Percentiles rank a stretch among this genome's conserved stretches.
Conservation (phyloP, 2,113 vertebrate genomes). For the Dissostichus mawsoni region DNA sequence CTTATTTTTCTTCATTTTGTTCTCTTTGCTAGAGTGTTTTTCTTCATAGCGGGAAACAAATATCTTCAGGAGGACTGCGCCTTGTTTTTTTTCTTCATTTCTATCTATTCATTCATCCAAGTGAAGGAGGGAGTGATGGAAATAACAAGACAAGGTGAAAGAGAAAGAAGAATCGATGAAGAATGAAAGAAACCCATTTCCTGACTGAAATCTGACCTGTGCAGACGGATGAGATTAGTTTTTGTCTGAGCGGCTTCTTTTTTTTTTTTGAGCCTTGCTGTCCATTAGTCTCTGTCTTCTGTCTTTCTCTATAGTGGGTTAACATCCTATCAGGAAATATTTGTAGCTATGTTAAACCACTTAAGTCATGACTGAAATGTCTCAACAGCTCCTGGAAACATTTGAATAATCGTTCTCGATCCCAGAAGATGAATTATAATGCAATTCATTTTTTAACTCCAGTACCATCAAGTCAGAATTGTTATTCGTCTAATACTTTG, state of each 20-base stretch:
- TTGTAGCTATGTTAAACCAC: not conserved
- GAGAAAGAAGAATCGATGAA: constrained; percentile 61
- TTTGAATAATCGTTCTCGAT: not conserved
- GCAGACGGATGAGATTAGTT: constrained; percentile 70
- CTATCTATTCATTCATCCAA: constrained; percentile 37
- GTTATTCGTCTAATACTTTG: too few species aligned
- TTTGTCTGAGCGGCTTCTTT: constrained; percentile 36
- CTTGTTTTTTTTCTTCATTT: constrained; percentile 19
- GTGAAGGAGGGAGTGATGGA: constrained; percentile 52
- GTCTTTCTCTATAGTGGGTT: not conserved
- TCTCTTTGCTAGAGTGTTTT: constrained; percentile 71
- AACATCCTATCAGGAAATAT: constrained; percentile 1
- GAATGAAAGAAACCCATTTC: constrained; percentile 67
- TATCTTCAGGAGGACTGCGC: constrained; percentile 3
- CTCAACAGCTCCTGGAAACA: not conserved
- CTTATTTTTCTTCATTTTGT: not conserved
- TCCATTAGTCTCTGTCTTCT: constrained; percentile 44
- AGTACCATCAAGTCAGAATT: not conserved
- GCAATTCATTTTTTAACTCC: not conserved
- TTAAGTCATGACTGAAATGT: not conserved
- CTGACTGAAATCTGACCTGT: constrained; percentile 64
- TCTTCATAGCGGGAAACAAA: constrained; percentile 37
- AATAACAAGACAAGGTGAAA: constrained; percentile 42
- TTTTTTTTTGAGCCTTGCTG: constrained; percentile 44
- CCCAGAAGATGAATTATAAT: not conserved